These are phyloP conservation scores for Siniperca chuatsi DNA, from an alignment of 2,113 vertebrate genomes.

Conservation along the genomic window DNA sequence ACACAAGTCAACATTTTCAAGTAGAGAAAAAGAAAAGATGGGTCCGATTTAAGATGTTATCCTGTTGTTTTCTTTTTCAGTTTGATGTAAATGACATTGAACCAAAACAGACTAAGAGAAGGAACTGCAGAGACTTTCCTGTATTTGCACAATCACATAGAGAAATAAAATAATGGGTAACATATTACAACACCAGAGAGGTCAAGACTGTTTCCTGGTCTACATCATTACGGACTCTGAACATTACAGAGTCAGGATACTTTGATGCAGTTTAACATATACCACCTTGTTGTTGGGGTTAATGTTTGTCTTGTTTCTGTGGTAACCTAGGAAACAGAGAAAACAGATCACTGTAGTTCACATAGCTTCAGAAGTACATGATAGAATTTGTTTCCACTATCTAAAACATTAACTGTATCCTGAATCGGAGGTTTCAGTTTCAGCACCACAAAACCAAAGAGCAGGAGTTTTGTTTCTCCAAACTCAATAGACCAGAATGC, in stretches of 20 bases:
- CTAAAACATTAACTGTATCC: background rate
- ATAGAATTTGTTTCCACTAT: background rate
- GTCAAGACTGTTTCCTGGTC: background rate
- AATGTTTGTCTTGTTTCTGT: background rate
- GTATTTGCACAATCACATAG: background rate
- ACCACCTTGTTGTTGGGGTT: background rate
- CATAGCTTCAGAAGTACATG: background rate
- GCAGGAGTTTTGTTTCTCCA: background rate
- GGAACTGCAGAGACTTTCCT: background rate
- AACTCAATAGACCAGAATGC: background rate
- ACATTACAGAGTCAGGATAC: background rate
- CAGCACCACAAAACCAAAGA: background rate
- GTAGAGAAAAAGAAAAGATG: background rate
- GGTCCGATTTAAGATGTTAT: background rate
- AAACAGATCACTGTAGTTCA: constrained; percentile 3
- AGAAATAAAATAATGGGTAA: background rate
- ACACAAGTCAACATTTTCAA: background rate
- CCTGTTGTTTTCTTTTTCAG: background rate
- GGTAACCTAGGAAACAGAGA: constrained; percentile 10
- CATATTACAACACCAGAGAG: background rate
- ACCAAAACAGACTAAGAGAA: background rate
- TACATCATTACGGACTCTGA: background rate
- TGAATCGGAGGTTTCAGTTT: background rate
- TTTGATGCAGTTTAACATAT: background rate
- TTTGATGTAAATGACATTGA: background rate